These are phyloP conservation scores for Trichonephila inaurata DNA, from an alignment of 1,140 invertebrate species.

Conservation along the genomic window DNA sequence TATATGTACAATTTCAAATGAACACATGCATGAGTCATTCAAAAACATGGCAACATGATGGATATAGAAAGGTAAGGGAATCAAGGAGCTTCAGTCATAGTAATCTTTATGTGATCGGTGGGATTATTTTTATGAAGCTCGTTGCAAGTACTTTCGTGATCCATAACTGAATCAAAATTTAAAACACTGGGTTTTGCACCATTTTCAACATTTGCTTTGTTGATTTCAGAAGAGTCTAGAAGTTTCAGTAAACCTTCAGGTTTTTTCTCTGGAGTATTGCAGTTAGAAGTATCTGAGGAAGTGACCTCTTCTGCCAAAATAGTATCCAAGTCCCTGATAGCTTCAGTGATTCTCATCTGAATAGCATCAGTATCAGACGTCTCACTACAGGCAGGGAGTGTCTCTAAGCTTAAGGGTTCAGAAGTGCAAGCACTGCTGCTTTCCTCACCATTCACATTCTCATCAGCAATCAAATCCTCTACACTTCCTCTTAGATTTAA, in stretches of 20 bases:
- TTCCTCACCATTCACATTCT: background rate
- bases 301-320: conserved; percentile 60
- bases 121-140: background rate
- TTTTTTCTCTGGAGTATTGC: conserved; percentile 62
- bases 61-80: too few relatives aligned
- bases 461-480: conserved; percentile 57
- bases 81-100: background rate
- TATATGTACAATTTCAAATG: background rate
- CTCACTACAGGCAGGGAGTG: conserved; percentile 25
- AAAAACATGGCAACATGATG: background rate
- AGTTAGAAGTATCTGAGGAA: conserved; percentile 49
- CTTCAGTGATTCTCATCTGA: conserved; percentile 46
- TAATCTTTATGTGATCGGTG: background rate
- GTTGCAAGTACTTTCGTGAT: background rate
- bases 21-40: background rate
- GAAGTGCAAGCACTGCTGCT: conserved; percentile 29
- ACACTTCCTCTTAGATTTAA: conserved; percentile 83
- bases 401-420: conserved; percentile 52
- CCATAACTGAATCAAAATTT: background rate
- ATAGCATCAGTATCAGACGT: conserved; percentile 44
- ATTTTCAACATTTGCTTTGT: background rate
- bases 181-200: background rate
- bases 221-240: background rate
- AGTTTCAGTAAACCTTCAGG: background rate
- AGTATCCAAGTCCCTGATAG: conserved; percentile 69